Conservation (phyloP, 2,888 invertebrate genomes). For the Papilio protenor region DNA sequence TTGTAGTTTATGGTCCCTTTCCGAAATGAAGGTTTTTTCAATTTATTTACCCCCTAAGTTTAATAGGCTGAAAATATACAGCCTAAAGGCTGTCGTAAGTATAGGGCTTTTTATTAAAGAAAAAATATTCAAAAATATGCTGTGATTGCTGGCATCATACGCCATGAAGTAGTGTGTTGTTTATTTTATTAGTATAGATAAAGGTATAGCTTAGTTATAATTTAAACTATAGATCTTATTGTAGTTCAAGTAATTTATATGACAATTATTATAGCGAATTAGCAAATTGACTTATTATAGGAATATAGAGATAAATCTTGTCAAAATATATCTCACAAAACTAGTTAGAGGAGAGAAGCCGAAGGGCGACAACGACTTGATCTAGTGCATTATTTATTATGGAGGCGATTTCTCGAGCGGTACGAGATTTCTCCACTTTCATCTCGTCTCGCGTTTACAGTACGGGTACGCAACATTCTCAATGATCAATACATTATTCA, state of each 20-base stretch:
- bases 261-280: not conserved
- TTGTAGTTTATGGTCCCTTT: too few relatives aligned
- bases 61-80: too few relatives aligned
- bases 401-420: constrained; percentile 76
- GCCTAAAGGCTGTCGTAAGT: too few relatives aligned
- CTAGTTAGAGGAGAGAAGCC: constrained; percentile 62
- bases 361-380: constrained; percentile 67
- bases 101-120: too few relatives aligned
- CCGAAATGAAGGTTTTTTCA: too few relatives aligned
- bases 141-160: too few relatives aligned
- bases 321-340: constrained; percentile 63
- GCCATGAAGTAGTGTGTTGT: too few relatives aligned
- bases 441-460: constrained; percentile 66
- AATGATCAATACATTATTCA: constrained; percentile 32
- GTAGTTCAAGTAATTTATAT: not conserved
- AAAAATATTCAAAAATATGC: too few relatives aligned
- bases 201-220: not conserved
- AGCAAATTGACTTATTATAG: not conserved
- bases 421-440: constrained; percentile 82
- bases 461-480: constrained; percentile 43
- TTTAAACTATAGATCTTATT: not conserved
- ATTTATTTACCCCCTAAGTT: too few relatives aligned
- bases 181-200: too few relatives aligned
- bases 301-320: constrained; percentile 54
- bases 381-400: constrained; percentile 83